A percentile compares a stretch with the other conserved stretches of the same genome.
phyloP scores from a whole-genome alignment of 2,888 invertebrate species.

The Xestia c-nigrum region DNA sequence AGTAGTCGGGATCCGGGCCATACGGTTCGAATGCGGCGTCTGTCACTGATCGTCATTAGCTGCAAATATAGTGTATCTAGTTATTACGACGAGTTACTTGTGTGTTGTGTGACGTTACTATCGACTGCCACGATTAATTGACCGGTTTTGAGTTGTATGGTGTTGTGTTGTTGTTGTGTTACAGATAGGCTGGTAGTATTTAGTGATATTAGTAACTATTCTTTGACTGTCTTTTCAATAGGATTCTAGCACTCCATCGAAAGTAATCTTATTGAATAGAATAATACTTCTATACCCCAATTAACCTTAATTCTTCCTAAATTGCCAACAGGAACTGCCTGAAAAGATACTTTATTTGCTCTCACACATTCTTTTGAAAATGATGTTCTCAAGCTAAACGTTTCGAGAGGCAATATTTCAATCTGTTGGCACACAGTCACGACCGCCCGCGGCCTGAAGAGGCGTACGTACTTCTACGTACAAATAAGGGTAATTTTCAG shows the following conservation, averaged over 20 bases:
- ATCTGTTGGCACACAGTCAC: slow-evolving; percentile 76
- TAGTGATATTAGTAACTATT: background rate
- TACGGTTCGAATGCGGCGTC: slow-evolving; percentile 41
- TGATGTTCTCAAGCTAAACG: slow-evolving; percentile 58
- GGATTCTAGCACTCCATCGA: background rate
- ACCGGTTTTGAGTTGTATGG: slow-evolving; percentile 1
- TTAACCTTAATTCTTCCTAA: background rate
- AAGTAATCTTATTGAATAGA: background rate
- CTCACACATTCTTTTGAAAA: slow-evolving; percentile 34
- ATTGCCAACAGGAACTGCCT: slow-evolving; percentile 16
- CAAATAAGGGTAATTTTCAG: slow-evolving; percentile 85
- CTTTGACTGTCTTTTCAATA: background rate
- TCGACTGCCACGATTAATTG: slow-evolving; percentile 18
- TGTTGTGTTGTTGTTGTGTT: background rate
- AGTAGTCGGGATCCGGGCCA: slow-evolving; percentile 20
- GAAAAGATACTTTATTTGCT: slow-evolving; percentile 22
- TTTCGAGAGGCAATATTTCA: slow-evolving; percentile 76
- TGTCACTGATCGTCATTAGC: slow-evolving; percentile 49
- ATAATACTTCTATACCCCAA: background rate
- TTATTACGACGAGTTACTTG: slow-evolving; percentile 47
- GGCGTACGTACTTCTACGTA: slow-evolving; percentile 73
- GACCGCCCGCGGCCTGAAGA: slow-evolving; percentile 67
- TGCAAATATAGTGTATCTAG: slow-evolving; percentile 51
- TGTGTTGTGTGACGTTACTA: slow-evolving; percentile 24
- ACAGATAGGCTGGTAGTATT: background rate